Evolutionary conservation across 2,888 invertebrate species (phyloP).

Genomic region (Eupithecia dodoneata): DNA sequence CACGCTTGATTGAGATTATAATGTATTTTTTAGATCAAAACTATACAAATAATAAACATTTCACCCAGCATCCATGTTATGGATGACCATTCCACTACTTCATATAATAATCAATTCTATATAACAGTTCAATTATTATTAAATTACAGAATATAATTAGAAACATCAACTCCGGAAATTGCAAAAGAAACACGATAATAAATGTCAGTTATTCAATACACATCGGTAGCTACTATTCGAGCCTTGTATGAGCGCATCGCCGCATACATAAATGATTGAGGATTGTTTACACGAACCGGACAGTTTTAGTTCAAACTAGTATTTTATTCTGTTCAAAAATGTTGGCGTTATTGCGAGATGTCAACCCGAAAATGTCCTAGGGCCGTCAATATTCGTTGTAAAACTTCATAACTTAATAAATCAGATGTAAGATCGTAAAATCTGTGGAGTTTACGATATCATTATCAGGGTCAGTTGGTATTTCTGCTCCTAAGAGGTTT

Average conservation of each 20-base stretch:
- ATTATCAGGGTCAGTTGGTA: not conserved
- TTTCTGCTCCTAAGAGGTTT: not conserved
- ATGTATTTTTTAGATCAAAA: not conserved
- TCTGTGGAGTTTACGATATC: not conserved
- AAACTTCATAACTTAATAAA: not conserved
- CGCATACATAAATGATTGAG: constrained; percentile 30
- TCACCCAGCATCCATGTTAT: not conserved
- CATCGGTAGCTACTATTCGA: constrained; percentile 18
- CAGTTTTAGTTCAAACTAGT: not conserved
- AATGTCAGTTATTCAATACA: constrained; percentile 27
- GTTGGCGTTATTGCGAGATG: not conserved
- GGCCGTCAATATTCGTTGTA: too few relatives aligned
- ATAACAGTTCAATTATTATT: not conserved
- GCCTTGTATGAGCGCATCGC: constrained; percentile 28
- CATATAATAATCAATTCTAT: not conserved
- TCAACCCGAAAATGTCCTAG: not conserved
- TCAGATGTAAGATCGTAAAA: not conserved
- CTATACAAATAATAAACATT: not conserved
- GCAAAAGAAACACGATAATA: constrained; percentile 14
- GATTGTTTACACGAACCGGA: constrained; percentile 20
- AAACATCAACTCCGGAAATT: constrained; percentile 24
- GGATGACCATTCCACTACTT: not conserved
- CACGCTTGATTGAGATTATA: not conserved
- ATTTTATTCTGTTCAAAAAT: not conserved
- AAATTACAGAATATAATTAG: constrained; percentile 1